Base-by-base conservation (phyloP, 2,888 invertebrate genomes). In the Homarus gammarus region DNA sequence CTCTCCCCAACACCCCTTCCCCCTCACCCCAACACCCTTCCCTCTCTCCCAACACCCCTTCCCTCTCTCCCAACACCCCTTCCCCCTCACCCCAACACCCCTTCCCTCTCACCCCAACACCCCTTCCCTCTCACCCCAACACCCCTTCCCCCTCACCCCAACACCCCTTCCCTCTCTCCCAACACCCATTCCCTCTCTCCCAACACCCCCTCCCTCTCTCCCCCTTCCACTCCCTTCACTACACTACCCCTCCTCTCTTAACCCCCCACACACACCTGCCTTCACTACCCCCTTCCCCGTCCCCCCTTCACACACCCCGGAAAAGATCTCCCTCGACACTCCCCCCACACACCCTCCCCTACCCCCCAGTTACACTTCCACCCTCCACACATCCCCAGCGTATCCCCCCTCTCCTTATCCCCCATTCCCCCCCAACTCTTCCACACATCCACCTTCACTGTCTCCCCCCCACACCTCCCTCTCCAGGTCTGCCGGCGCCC, bases 401-500 rank as follows among this genome's bases (percentile, higher is more conserved):
- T 75, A 2, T 56, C 79, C 22, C 51, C 49, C 44, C 12, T 49
- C 31, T 22, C 77, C 33, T 18, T 22, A 15, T 31, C 33, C 15
- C 31, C 27, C 22, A 49, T 36, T 40, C 15, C 77, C 40, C n/a
- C 75, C 49, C 51, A n/a, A 15, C 51, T 40, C n/a, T 18, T 38
- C 15, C 33, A 36, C 64, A 18, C 64, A 12, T 18, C 51, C 31
- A 31, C 36, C 51, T n/a, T 22, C 51, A 36, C 51, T 49, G 27
- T 0, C 31, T 49, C 49, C 77, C 51, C 77, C 22, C n/a, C 33
- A 51, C 36, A 38, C 64, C 38, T 27, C 38, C 61, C 44, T 64
- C 40, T 68, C 18, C 84, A 56, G 27, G 18, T 72, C 27, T 61
- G 27, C 84, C 75, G 40, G 33, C 84, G 68, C 82, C 81, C 82